Evolutionary conservation across 2,888 invertebrate species (phyloP).

Genomic region (Octonoba sinensis): DNA sequence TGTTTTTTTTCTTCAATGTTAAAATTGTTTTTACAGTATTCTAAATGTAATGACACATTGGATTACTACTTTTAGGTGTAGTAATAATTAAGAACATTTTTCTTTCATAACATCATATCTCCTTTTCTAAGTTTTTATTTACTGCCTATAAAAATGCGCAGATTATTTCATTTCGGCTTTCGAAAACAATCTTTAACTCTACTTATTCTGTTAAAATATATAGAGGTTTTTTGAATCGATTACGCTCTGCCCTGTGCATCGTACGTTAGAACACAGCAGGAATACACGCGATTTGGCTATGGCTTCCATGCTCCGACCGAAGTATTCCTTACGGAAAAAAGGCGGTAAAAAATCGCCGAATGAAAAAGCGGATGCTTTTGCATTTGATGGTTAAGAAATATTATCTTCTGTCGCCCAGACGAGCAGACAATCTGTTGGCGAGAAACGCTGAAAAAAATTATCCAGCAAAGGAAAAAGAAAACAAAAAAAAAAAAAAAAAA

Average conservation of each 20-base stretch:
- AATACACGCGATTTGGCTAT: neutral
- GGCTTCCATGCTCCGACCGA: neutral
- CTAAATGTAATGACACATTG: too few relatives aligned
- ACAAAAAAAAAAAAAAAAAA: neutral
- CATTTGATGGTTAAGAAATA: neutral
- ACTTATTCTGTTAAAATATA: too few relatives aligned
- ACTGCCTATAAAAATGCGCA: too few relatives aligned
- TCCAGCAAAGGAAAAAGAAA: neutral
- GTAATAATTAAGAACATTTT: too few relatives aligned
- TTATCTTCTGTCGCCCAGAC: neutral
- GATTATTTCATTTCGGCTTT: too few relatives aligned
- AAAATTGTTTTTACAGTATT: too few relatives aligned
- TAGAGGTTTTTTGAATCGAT: too few relatives aligned
- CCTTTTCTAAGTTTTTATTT: too few relatives aligned
- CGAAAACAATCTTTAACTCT: too few relatives aligned
- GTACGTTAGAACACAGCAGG: neutral
- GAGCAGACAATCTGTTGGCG: constrained; percentile 6
- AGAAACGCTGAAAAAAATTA: neutral
- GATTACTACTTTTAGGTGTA: too few relatives aligned
- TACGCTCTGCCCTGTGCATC: neutral
- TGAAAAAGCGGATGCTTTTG: neutral
- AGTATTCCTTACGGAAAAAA: neutral
- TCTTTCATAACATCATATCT: too few relatives aligned
- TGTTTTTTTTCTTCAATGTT: too few relatives aligned
- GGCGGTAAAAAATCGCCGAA: neutral